These are phyloP conservation scores for Capromys pilorides DNA, from an alignment of 2,797 vertebrate species.

Conservation along the genomic window DNA sequence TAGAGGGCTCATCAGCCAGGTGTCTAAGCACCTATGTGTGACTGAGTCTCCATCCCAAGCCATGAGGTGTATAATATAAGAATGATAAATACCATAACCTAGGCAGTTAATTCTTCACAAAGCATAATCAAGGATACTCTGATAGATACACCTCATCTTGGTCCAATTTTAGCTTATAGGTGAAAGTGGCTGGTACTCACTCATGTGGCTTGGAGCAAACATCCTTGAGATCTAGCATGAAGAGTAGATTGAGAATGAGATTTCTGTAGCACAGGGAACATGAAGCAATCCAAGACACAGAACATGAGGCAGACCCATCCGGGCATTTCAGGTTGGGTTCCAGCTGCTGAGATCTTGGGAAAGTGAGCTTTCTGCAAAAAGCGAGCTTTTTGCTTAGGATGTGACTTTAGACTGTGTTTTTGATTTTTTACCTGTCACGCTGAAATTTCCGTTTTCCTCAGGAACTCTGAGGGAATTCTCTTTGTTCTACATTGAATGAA, in stretches of 20 bases:
- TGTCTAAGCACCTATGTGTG: neutral
- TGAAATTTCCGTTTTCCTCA: neutral
- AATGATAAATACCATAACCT: neutral
- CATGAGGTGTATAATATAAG: too few relatives aligned
- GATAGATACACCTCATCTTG: neutral
- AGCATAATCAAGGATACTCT: neutral
- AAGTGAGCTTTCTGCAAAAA: neutral
- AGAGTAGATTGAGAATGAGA: neutral
- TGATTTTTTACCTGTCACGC: neutral
- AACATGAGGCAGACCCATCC: neutral
- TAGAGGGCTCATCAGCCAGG: neutral
- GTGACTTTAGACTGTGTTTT: neutral
- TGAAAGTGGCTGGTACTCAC: neutral
- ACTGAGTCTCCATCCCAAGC: neutral
- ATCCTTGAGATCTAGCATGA: neutral
- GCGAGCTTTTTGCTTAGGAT: neutral
- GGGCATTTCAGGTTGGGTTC: neutral
- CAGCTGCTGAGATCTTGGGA: neutral
- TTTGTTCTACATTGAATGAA: neutral
- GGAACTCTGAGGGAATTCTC: neutral
- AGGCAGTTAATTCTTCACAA: neutral
- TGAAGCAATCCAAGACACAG: neutral
- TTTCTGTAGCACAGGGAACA: neutral
- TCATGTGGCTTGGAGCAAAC: neutral
- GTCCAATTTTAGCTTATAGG: neutral